Base-by-base conservation (phyloP, 2,888 invertebrate species). In the Volucella zonaria region DNA sequence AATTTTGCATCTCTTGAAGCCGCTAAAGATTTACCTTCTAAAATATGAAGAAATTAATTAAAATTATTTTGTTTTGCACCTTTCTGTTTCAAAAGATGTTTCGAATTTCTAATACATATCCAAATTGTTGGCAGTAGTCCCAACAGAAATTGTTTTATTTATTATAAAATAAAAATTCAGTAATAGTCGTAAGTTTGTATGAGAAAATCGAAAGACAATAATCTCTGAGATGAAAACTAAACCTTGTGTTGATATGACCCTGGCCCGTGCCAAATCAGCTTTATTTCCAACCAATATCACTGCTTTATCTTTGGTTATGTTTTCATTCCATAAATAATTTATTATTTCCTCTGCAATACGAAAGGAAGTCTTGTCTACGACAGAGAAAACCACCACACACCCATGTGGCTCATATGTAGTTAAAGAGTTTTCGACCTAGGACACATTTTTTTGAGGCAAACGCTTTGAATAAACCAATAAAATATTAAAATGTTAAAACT, bases 251-350 rank as follows among this genome's bases (percentile, higher is more conserved):
- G 96, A 93, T 87, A 98, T 96, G 85, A 95, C 95, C 87, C 98
- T 93, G 3, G 97, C 96, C 87, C 98, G 93, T 0, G 97, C 98
- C 88, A 98, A 93, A 90, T 98, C 98, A 3, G 97, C 96, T 90
- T 98, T 98, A 90, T 98, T 98, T 54, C 97, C 98, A 2, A 98
- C 98, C 12, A 98, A 94, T 80, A 98, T 97, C 68, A 97, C 96
- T 6, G 96, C 96, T 89, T 96, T 95, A 68, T 97, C 96, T 86
- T 95, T 95, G 0, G 96, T 96, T 89, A 95, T 95, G 89, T 95
- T 96, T 89, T 96, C 96, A 85, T 96, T 93, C 93, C 97, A 96
- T 67, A 98, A 93, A 90, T 97, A 97, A 88, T 96, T 95, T 74
- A 98, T 93, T 75, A 97, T 95, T 90, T 97, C 97, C 83, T 96